phyloP scores from a whole-genome alignment of 2,888 invertebrate species.

The Leptinotarsa rubiginosa region DNA sequence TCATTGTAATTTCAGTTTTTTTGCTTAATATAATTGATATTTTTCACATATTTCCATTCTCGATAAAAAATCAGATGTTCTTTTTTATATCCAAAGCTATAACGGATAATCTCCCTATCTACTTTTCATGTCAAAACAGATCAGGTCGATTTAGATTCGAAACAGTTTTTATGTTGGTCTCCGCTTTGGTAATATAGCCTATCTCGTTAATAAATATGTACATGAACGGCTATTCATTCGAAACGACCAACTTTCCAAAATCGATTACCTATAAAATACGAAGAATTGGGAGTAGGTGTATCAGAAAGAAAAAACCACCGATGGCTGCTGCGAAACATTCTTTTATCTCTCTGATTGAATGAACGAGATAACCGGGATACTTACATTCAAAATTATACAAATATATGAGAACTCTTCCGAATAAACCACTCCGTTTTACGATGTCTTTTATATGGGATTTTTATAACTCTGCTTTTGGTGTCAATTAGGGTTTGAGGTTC shows the following conservation, averaged over 20 bases:
- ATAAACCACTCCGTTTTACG: constrained; percentile 26
- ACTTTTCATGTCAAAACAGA: not conserved
- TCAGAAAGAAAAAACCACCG: constrained; percentile 11
- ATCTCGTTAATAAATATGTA: constrained; percentile 4
- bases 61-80: too few species aligned
- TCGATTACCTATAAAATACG: constrained; percentile 10
- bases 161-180: constrained; percentile 3
- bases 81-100: not conserved
- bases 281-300: constrained; percentile 10
- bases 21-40: too few species aligned
- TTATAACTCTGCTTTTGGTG: constrained; percentile 26
- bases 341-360: constrained; percentile 29
- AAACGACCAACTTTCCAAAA: constrained; percentile 12
- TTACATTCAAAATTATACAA: constrained; percentile 24
- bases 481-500: constrained; percentile 25
- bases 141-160: not conserved
- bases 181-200: not conserved
- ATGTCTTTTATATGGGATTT: constrained; percentile 26
- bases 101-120: not conserved
- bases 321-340: constrained; percentile 18
- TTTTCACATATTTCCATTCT: too few species aligned
- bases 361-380: constrained; percentile 15
- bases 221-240: constrained; percentile 1
- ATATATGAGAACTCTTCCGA: constrained; percentile 15
- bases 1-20: too few species aligned